Conservation (phyloP, 2,797 vertebrate species). For the Tokudaia muenninki region DNA sequence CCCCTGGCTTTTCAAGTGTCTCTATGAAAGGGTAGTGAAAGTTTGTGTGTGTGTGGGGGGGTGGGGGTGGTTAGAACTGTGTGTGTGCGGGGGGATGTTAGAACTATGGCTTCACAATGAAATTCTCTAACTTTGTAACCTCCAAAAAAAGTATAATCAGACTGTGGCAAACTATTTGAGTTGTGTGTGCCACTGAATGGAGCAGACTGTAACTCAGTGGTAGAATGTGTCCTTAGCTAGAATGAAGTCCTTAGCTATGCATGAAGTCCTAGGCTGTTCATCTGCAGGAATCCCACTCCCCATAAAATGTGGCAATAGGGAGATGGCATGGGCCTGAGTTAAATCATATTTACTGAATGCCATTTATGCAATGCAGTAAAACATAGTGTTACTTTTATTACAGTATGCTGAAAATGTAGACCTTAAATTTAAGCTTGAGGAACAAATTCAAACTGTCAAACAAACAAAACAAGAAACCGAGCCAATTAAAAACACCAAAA, state of each 20-base stretch:
- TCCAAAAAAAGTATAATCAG: background rate
- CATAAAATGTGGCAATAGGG: background rate
- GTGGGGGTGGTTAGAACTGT: no score
- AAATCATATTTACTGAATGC: background rate
- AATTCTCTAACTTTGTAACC: background rate
- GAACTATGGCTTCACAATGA: background rate
- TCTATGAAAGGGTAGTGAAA: background rate
- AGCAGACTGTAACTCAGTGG: background rate
- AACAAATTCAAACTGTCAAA: background rate
- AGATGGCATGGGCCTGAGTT: background rate
- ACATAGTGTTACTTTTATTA: constrained; percentile 2
- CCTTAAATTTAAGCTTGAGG: background rate
- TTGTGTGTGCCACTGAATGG: background rate
- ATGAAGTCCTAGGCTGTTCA: background rate
- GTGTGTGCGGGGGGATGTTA: background rate
- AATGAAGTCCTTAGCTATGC: background rate
- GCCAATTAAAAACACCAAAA: background rate
- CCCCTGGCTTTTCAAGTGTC: background rate
- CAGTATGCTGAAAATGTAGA: background rate
- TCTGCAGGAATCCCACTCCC: background rate
- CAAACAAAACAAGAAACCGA: background rate
- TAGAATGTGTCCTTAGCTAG: background rate
- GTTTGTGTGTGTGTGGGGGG: no score
- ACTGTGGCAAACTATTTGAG: background rate
- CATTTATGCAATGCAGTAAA: background rate